Percentiles rank a stretch among this genome's conserved stretches.
Evolutionary conservation across 1,140 invertebrate species (phyloP).

Genomic region (Apis mellifera): Amel_HAv3.1 CM009935.2:5694501-5695000

Average conservation of each 20-base stretch:
- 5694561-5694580: no score
- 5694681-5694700: no score
- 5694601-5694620: background rate
- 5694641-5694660: conserved; percentile 34
- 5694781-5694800: background rate
- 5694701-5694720: no score
- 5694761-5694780: background rate
- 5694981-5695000: conserved; percentile 59
- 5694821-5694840: background rate
- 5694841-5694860: no score
- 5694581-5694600: no score
- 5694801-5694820: no score
- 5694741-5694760: background rate
- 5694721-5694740: background rate
- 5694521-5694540: no score
- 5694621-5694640: conserved; percentile 2
- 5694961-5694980: conserved; percentile 48
- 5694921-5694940: conserved; percentile 34
- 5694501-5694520: no score
- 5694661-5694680: background rate
- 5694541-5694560: no score
- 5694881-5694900: conserved; percentile 9
- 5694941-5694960: conserved; percentile 34
- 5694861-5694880: background rate
- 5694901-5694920: conserved; percentile 32